phyloP scores from a whole-genome alignment of 2,888 invertebrate species.

The Megalurothrips usitatus region DNA sequence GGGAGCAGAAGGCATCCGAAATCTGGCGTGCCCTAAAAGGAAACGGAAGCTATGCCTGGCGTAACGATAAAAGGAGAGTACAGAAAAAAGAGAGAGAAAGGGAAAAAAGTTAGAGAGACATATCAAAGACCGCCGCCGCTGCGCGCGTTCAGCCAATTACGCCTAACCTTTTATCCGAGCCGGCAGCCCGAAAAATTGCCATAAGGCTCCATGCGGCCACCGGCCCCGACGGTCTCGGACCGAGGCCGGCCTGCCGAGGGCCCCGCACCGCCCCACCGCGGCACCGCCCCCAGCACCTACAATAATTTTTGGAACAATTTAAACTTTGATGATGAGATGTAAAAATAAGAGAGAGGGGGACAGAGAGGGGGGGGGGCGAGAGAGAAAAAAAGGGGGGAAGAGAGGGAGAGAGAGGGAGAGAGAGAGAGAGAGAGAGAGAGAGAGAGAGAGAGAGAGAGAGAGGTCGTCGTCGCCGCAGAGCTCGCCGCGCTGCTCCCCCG shows the following conservation, averaged over 20 bases:
- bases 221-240: too few species aligned
- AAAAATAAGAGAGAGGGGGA: neutral
- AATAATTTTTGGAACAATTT: constrained; percentile 12
- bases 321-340: constrained; percentile 22
- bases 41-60: neutral
- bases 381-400: too few species aligned
- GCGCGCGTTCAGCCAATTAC: neutral
- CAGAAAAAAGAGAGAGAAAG: neutral
- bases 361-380: too few species aligned
- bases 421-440: neutral
- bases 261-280: neutral
- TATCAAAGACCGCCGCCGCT: neutral
- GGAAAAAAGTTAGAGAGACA: neutral
- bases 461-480: neutral
- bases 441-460: neutral
- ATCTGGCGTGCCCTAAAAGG: too few species aligned
- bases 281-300: neutral
- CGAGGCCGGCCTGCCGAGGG: neutral
- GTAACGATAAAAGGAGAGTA: neutral
- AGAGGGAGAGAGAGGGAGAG: too few species aligned
- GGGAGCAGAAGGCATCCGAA: too few species aligned
- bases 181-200: constrained; percentile 6
- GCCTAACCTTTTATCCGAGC: neutral
- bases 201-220: neutral
- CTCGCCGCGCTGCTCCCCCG: neutral